A percentile compares a stretch with the other conserved stretches of the same genome.
Conservation (phyloP, 2,113 vertebrate species). For the Bubalus kerabau region DNA sequence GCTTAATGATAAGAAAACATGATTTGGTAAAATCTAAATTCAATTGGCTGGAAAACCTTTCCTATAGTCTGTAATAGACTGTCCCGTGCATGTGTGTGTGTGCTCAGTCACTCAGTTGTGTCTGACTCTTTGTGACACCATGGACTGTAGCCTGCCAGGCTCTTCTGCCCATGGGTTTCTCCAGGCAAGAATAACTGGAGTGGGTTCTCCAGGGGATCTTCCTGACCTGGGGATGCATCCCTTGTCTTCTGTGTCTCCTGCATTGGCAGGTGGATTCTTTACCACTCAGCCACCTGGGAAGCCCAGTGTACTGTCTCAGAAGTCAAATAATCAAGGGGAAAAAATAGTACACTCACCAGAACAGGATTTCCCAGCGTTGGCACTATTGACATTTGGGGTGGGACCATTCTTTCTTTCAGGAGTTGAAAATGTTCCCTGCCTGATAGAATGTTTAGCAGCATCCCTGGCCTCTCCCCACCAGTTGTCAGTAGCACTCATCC, state of each 20-base stretch:
- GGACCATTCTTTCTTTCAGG: neutral
- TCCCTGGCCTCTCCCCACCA: neutral
- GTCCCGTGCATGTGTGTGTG: neutral
- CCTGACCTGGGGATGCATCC: neutral
- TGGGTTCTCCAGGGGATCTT: neutral
- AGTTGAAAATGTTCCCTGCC: neutral
- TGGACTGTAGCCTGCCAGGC: neutral
- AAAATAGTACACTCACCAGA: neutral
- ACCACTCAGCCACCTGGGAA: neutral
- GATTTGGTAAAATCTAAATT: constrained; percentile 29
- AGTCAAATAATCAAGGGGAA: neutral
- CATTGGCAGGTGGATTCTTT: neutral
- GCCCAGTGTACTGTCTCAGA: neutral
- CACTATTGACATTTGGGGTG: neutral
- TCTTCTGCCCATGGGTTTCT: neutral
- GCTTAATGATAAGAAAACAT: constrained; percentile 22
- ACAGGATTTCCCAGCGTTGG: neutral
- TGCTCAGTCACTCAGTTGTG: neutral
- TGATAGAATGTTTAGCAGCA: neutral
- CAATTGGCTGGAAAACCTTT: neutral
- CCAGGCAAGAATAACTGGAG: neutral
- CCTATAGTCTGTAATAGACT: neutral
- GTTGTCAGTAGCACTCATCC: neutral
- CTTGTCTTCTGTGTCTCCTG: neutral
- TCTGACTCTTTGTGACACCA: neutral